A percentile compares a stretch with the other conserved stretches of the same genome.
Conservation (phyloP, 2,888 invertebrate species). For the Pyrgus malvae region DNA sequence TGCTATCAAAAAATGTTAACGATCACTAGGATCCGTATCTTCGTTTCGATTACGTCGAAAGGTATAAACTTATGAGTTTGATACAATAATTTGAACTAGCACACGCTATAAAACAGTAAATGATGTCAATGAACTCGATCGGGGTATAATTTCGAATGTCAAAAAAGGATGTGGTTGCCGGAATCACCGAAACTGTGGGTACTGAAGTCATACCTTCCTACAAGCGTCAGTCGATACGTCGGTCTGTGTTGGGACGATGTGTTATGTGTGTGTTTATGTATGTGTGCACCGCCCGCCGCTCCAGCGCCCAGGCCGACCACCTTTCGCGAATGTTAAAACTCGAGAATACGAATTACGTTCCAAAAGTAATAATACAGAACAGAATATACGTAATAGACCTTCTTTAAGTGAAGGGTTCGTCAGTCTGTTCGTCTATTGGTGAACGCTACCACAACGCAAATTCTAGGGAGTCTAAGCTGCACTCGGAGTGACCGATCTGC, state of each 20-base stretch:
- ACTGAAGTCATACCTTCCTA: constrained; percentile 31
- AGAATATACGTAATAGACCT: too few species aligned
- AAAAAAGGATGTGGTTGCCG: constrained; percentile 28
- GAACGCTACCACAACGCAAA: too few species aligned
- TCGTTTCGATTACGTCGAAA: constrained; percentile 3
- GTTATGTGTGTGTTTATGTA: constrained; percentile 20
- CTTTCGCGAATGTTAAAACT: too few species aligned
- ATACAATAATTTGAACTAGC: constrained; percentile 5
- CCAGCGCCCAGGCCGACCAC: constrained; percentile 12
- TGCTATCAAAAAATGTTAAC: constrained; percentile 11
- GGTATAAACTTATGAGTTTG: constrained; percentile 12
- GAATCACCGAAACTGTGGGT: constrained; percentile 28
- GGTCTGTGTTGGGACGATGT: constrained; percentile 26
- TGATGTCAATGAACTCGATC: constrained; percentile 4
- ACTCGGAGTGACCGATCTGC: too few species aligned
- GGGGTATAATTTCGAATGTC: constrained; percentile 29
- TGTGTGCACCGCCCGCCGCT: constrained; percentile 5
- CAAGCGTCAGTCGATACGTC: constrained; percentile 27
- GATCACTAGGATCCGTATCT: constrained; percentile 2
- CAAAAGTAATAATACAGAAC: too few species aligned
- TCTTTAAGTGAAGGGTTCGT: too few species aligned
- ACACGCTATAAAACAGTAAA: constrained; percentile 4
- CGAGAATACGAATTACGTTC: too few species aligned
- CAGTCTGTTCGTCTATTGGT: too few species aligned
- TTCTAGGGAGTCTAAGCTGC: too few species aligned